Evolutionary conservation across 2,888 invertebrate species (phyloP).

Genomic region (Argynnis bischoffii): DNA sequence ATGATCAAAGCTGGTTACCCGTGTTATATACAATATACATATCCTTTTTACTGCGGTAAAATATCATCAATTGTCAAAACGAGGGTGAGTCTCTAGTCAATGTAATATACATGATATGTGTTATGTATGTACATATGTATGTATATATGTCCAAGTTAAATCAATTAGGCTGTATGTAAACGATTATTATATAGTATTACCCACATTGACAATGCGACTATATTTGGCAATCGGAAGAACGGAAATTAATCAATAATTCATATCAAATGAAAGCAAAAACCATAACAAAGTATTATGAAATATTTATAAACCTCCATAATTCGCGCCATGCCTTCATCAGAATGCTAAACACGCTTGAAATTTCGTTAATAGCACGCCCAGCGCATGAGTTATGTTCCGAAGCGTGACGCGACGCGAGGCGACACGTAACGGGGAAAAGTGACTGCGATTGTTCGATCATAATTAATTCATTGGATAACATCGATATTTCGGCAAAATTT

Average conservation of each 20-base stretch:
- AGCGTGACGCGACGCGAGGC: slow-evolving; percentile 49
- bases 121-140: too few relatives aligned
- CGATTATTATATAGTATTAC: neutral
- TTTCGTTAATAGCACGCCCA: slow-evolving; percentile 50
- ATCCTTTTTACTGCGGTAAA: too few relatives aligned
- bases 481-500: slow-evolving; percentile 32
- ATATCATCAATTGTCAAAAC: too few relatives aligned
- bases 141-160: too few relatives aligned
- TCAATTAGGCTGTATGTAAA: too few relatives aligned
- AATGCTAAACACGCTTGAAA: slow-evolving; percentile 44
- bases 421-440: slow-evolving; percentile 58
- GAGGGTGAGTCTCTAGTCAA: too few relatives aligned
- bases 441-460: slow-evolving; percentile 38
- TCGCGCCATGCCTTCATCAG: slow-evolving; percentile 31
- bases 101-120: too few relatives aligned
- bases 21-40: too few relatives aligned
- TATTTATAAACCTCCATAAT: slow-evolving; percentile 43
- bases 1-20: too few relatives aligned
- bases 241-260: slow-evolving; percentile 31
- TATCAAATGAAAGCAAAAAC: slow-evolving; percentile 40
- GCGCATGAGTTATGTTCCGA: slow-evolving; percentile 45
- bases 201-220: neutral
- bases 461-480: slow-evolving; percentile 23
- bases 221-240: slow-evolving; percentile 24
- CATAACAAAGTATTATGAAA: slow-evolving; percentile 42